Evolutionary conservation across 2,888 invertebrate genomes (phyloP), one percentile per base, ranked within the genome.

Genomic region (Athalia circularis): DNA sequence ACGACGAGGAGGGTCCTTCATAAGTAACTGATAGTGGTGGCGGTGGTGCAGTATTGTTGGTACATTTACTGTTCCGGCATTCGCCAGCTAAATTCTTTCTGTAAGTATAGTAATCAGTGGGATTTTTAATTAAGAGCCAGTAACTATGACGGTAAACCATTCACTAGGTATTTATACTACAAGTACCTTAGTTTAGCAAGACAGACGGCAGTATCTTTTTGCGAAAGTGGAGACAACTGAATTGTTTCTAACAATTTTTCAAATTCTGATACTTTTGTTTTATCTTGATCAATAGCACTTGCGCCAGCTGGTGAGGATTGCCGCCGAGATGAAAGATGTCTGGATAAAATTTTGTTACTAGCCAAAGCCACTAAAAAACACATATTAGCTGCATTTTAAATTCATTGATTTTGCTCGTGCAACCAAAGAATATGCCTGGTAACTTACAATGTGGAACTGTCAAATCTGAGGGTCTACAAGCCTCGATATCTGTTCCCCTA

Each of bases 391-490:
- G 54, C 4, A 54, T 54, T 11, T 54, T 54, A n/a, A 11, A n/a
- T 54, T 54, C n/a, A 8, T n/a, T 54, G 54, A 54, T 11, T 54
- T 54, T 54, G n/a, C 54, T 54, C 54, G 29, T 29, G 29, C 29
- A 29, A 29, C 29, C 0, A 29, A 29, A 29, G 29, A 29, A 29
- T 29, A 29, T 29, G 29, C 29, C 29, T 29, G 29, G 29, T 29
- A 6, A 80, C 79, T 82, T 82, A 89, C 89, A 86, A 80, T 85
- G 86, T 78, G 87, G 88, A 72, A 87, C 84, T 43, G 85, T 87
- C 13, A 89, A 81, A 78, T 89, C 86, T 3, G 86, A 82, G 48
- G 84, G 81, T 74, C 81, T 84, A 8, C 83, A 67, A 47, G 81
- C 74, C 8, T 86, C 85, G 5, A 82, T 70, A 7, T 87, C 85